Evolutionary conservation across 2,113 vertebrate species (phyloP).

Genomic region (Syrrhaptes paradoxus): DNA sequence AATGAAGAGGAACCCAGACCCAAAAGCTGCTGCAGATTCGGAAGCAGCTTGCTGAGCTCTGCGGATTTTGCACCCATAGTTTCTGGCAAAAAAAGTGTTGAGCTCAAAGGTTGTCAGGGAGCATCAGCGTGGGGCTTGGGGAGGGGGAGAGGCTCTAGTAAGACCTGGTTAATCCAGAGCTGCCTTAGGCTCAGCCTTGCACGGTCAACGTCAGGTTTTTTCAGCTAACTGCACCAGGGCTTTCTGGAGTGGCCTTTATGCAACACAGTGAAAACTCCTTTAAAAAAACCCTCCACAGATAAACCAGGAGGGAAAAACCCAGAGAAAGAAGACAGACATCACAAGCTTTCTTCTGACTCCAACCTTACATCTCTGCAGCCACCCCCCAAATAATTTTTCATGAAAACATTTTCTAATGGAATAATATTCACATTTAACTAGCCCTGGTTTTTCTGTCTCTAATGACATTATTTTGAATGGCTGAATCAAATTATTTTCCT

Average conservation of each 20-base stretch:
- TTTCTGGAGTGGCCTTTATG: not conserved
- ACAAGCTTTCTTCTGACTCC: not conserved
- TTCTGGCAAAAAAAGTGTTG: not conserved
- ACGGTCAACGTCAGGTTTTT: not conserved
- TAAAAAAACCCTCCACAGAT: not conserved
- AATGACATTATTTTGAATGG: not conserved
- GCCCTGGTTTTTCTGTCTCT: not conserved
- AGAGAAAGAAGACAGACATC: not conserved
- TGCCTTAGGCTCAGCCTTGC: not conserved
- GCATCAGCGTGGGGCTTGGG: fast-evolving
- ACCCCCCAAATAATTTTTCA: not conserved
- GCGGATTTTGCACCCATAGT: fast-evolving
- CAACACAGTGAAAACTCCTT: not conserved
- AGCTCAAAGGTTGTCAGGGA: not conserved
- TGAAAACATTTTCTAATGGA: not conserved
- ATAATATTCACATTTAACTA: not conserved
- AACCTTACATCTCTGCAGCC: not conserved
- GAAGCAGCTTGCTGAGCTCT: not conserved
- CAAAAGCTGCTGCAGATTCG: not conserved
- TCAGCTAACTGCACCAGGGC: not conserved
- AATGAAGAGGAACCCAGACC: not conserved
- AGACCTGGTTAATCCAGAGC: not conserved
- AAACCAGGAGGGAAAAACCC: not conserved
- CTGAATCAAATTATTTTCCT: not conserved
- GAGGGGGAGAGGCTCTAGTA: not conserved